A percentile compares a stretch with the other conserved stretches of the same genome.
These are phyloP conservation scores for Akabosia matsudoensis DNA, from an alignment of 1,140 invertebrate genomes.

Conservation along the genomic window DNA sequence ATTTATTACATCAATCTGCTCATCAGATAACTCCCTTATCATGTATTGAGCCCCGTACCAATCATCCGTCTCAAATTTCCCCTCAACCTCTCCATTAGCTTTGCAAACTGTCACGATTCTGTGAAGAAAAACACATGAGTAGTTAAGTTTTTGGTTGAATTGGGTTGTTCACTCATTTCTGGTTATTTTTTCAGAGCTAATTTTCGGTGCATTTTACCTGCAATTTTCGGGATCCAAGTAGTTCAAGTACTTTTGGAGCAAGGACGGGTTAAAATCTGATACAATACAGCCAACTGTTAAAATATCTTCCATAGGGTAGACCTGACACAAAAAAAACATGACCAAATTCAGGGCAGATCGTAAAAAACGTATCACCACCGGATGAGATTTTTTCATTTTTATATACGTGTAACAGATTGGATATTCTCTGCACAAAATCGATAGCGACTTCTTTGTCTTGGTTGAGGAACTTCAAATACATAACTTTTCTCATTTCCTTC, in stretches of 20 bases:
- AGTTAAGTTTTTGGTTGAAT: neutral
- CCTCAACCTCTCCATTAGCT: conserved; percentile 60
- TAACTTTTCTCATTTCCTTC: conserved; percentile 76
- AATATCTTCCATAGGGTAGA: conserved; percentile 81
- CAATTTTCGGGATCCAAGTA: conserved; percentile 76
- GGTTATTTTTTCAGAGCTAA: no score
- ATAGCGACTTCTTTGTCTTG: conserved; percentile 81
- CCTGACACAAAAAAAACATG: conserved; percentile 53
- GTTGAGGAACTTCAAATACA: conserved; percentile 79
- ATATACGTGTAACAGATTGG: conserved; percentile 57
- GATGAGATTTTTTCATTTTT: neutral
- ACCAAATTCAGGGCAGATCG: neutral
- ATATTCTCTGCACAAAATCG: conserved; percentile 63
- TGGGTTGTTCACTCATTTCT: no score
- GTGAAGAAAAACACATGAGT: conserved; percentile 30
- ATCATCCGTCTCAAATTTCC: conserved; percentile 54
- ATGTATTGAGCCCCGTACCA: conserved; percentile 91
- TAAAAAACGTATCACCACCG: neutral
- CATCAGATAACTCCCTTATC: conserved; percentile 55
- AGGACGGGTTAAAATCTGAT: conserved; percentile 77
- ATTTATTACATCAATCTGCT: neutral
- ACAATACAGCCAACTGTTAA: conserved; percentile 71
- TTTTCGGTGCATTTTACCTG: no score
- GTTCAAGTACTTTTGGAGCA: conserved; percentile 70
- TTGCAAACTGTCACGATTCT: conserved; percentile 70